These are phyloP conservation scores for Oncorhynchus gorbuscha DNA, from an alignment of 2,113 vertebrate genomes.

Conservation along the genomic window DNA sequence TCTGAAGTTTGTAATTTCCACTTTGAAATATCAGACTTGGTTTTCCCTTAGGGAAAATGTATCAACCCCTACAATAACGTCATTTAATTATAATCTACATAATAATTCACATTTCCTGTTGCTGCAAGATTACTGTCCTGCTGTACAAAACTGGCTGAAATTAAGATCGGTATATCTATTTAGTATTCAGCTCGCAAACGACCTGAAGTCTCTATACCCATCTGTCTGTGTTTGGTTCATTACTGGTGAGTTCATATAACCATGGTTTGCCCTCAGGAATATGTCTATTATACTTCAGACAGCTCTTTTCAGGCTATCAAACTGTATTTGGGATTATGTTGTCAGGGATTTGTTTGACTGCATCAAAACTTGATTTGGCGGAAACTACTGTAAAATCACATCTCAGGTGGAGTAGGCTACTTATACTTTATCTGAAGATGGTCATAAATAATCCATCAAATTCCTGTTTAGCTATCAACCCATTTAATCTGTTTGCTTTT, in stretches of 20 bases:
- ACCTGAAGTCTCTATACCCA: constrained; percentile 31
- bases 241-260: constrained; percentile 20
- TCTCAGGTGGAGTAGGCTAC: no score
- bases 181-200: constrained; percentile 18
- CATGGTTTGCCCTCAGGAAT: not conserved
- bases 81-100: no score
- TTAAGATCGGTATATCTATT: no score
- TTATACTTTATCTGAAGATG: no score
- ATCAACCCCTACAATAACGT: no score
- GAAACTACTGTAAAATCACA: no score
- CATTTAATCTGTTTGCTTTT: not conserved
- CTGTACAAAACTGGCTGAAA: no score
- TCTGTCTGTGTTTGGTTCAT: constrained; percentile 28
- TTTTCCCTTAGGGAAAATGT: no score
- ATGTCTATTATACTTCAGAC: not conserved
- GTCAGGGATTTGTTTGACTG: not conserved
- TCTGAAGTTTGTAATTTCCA: no score
- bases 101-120: no score
- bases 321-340: not conserved
- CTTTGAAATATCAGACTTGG: no score
- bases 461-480: not conserved
- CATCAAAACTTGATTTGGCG: not conserved
- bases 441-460: not conserved
- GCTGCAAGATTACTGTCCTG: no score
- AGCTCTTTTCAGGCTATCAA: not conserved